phyloP scores from a whole-genome alignment of 1,140 invertebrate species.

The Diorhabda carinulata region DNA sequence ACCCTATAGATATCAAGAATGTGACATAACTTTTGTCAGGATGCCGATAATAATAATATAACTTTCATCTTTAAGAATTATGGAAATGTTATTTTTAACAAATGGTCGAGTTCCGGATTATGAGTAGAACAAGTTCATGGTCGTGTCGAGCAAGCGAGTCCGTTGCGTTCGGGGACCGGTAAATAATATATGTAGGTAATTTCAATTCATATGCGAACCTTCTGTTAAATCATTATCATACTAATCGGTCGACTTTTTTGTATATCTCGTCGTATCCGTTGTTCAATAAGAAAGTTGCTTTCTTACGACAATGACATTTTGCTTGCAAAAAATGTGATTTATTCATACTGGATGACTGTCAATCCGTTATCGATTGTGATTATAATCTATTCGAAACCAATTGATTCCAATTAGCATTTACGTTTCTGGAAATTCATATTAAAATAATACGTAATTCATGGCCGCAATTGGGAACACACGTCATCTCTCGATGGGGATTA shows the following conservation, averaged over 20 bases:
- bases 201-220: constrained; percentile 16
- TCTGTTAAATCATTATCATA: constrained; percentile 14
- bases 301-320: no score
- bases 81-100: not conserved
- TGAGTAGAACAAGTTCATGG: constrained; percentile 13
- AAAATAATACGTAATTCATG: not conserved
- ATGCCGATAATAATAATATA: not conserved
- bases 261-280: constrained; percentile 1
- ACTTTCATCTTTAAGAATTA: not conserved
- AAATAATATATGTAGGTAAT: constrained; percentile 11
- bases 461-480: not conserved
- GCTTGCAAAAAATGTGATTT: no score
- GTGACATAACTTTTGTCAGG: no score
- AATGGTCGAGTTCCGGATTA: constrained; percentile 13
- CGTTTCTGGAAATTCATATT: no score
- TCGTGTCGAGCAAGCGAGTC: not conserved
- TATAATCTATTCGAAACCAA: no score
- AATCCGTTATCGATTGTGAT: no score
- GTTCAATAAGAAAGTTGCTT: not conserved
- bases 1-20: no score
- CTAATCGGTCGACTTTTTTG: constrained; percentile 11
- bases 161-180: not conserved
- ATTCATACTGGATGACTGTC: no score
- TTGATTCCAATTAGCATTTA: no score
- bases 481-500: no score